Conservation (phyloP, 2,888 invertebrate genomes). For the Aleiodes testaceus region DNA sequence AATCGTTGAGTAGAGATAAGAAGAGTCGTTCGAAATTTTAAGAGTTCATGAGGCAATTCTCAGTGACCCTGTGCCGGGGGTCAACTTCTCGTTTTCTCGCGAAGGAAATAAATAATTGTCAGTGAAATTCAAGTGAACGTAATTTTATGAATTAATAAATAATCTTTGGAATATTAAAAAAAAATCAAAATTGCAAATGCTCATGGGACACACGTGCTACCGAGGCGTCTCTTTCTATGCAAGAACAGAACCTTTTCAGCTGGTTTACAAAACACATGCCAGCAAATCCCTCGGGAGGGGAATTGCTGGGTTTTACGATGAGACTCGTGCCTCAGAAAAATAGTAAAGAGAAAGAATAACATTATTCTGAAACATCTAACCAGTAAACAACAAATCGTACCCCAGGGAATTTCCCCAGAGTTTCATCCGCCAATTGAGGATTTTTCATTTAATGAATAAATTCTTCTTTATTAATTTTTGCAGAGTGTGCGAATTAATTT, state of each 20-base stretch:
- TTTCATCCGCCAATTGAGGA: neutral
- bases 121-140: neutral
- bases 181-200: conserved; percentile 17
- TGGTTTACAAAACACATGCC: conserved; percentile 50
- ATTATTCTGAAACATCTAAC: conserved; percentile 4
- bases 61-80: conserved; percentile 49
- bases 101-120: neutral
- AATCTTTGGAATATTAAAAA: conserved; percentile 8
- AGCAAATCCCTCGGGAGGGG: conserved; percentile 48
- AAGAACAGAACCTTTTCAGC: conserved; percentile 44
- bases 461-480: too few species aligned
- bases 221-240: conserved; percentile 20
- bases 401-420: conserved; percentile 2
- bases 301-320: conserved; percentile 58
- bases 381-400: conserved; percentile 27
- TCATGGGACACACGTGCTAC: conserved; percentile 40
- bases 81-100: conserved; percentile 42
- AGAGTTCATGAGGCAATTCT: conserved; percentile 49
- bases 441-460: too few species aligned
- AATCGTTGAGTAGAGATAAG: conserved; percentile 14
- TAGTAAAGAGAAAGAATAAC: conserved; percentile 13
- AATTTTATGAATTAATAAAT: neutral
- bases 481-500: neutral
- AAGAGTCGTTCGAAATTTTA: conserved; percentile 47
- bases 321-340: conserved; percentile 28